Evolutionary conservation across 1,140 invertebrate species (phyloP), one percentile per base, ranked within the genome.

Genomic region (Papilio polytes): DNA sequence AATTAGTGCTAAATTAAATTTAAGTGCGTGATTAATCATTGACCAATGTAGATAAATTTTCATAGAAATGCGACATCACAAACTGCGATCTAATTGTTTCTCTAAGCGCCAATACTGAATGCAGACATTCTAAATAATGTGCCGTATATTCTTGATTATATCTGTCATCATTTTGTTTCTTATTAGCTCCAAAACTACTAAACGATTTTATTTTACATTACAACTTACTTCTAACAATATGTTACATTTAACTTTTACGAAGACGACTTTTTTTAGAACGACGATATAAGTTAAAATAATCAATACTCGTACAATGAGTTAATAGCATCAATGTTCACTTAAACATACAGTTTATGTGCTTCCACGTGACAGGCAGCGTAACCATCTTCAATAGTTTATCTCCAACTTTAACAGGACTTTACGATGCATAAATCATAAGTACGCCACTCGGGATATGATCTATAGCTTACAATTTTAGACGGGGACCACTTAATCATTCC

Each of bases 401-500:
- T 70, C 15, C 26, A 70, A 70, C 63, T 70, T 70, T 70, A 70
- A 70, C 26, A 70, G 26, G 63, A 70, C 63, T 70, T 70, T 70
- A 70, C 26, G 22, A 70, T 70, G 63, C 63, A 70, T 70, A 70
- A 70, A 70, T 70, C 63, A 70, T 31, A 12, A 70, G 63, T 70
- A 36, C 63, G 63, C 63, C 63, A 70, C 22, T 31, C 13, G 63
- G 63, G 63, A 15, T 70, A 70, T 70, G 63, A 70, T 70, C 63
- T 70, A 70, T 31, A 31, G 63, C 63, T 31, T 70, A 26, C 63
- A 70, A 70, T 70, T 70, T 70, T 70, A 70, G 63, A 70, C 63
- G 26, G 63, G 63, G 63, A 70, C 63, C 63, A 70, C 63, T 70
- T 70, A 70, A 70, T 70, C 63, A 70, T 70, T 70, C 63, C 26